These are phyloP conservation scores for Drosophila watanabei DNA, from an alignment of 1,140 invertebrate genomes.

Conservation along the genomic window DNA sequence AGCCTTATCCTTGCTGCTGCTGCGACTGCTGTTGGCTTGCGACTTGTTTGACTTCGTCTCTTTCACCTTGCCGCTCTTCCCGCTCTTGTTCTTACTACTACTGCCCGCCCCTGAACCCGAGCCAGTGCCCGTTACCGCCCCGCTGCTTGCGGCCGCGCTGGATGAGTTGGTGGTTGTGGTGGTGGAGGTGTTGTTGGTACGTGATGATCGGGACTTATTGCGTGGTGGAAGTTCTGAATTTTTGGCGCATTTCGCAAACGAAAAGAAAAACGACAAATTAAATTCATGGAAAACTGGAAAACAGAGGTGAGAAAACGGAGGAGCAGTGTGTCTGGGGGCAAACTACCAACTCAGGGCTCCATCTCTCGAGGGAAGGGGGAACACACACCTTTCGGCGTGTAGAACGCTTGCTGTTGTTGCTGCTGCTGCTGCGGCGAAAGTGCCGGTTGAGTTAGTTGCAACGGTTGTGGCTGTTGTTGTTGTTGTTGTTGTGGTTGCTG, in stretches of 20 bases:
- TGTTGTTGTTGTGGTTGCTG: constrained; percentile 69
- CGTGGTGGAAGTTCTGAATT: constrained; percentile 81
- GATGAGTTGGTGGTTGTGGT: constrained; percentile 62
- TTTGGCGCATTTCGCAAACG: constrained; percentile 46
- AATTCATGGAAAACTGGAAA: constrained; percentile 35
- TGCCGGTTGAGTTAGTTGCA: constrained; percentile 46
- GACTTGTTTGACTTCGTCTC: constrained; percentile 58
- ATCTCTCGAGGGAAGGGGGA: constrained; percentile 22
- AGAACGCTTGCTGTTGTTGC: constrained; percentile 86
- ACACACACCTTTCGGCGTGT: constrained; percentile 89
- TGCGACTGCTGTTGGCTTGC: constrained; percentile 62
- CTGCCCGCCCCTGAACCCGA: constrained; percentile 53
- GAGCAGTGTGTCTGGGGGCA: constrained; percentile 30
- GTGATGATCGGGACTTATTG: constrained; percentile 84
- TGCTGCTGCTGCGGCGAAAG: constrained; percentile 49
- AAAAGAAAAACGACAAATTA: constrained; percentile 65
- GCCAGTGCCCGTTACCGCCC: constrained; percentile 21
- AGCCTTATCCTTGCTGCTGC: constrained; percentile 76
- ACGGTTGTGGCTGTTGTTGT: constrained; percentile 65
- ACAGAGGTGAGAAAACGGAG: constrained; percentile 47
- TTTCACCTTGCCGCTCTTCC: constrained; percentile 75
- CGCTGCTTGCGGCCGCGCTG: constrained; percentile 53
- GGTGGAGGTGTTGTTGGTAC: constrained; percentile 71
- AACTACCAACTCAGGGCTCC: constrained; percentile 39
- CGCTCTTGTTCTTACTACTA: constrained; percentile 60